Conservation (phyloP, 2,113 vertebrate species). For the Hipposideros armiger region DNA sequence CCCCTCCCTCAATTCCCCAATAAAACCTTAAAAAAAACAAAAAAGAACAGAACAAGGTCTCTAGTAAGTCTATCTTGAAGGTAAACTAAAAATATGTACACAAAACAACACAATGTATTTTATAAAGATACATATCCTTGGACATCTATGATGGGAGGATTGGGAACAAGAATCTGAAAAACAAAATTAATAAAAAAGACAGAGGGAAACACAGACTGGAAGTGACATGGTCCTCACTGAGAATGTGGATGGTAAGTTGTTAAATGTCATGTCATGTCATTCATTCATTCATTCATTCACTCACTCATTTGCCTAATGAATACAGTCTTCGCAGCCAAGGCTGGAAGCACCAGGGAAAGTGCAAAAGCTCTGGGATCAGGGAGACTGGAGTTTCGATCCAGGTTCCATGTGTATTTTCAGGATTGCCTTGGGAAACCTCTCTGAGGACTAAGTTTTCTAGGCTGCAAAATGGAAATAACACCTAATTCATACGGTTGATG, state of each 20-base stretch:
- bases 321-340: background rate
- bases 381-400: background rate
- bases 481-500: background rate
- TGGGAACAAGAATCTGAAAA: background rate
- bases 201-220: background rate
- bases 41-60: constrained; percentile 13
- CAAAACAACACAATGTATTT: background rate
- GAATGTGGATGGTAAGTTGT: background rate
- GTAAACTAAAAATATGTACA: background rate
- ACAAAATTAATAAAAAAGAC: background rate
- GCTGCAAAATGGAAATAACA: background rate
- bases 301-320: constrained; percentile 19
- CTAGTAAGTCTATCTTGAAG: background rate
- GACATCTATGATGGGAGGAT: background rate
- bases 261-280: background rate
- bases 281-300: background rate
- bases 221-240: background rate
- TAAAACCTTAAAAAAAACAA: background rate
- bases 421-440: background rate
- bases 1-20: too few relatives aligned
- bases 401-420: background rate
- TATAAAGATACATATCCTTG: background rate
- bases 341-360: background rate
- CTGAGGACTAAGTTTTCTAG: background rate
- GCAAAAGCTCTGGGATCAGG: background rate